Evolutionary conservation across 2,797 vertebrate genomes (phyloP), one percentile per base, ranked within the genome.

Genomic region (Cossypha dichroa): DNA sequence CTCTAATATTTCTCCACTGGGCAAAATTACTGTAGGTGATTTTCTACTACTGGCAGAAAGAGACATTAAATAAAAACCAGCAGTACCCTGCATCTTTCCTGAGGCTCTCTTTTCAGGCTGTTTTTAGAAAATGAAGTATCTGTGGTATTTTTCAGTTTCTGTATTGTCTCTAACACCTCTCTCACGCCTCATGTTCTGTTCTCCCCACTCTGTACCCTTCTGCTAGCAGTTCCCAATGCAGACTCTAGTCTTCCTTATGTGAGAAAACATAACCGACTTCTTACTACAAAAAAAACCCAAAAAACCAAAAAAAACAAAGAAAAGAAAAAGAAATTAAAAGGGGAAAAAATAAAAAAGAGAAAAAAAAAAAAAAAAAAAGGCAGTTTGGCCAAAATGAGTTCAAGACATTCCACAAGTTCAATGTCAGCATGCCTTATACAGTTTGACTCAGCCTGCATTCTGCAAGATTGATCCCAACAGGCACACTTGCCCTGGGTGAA

Each of bases 281-380:
- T n/a, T 12, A 26, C 16, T 4, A 28, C 9, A 2, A 9, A 38
- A 40, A 29, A 40, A 13, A 19, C 8, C 34, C 34, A 34, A 34
- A 34, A 34, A 34, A 34, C 7, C 34, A 11, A 14, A 2, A 4
- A 20, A 12, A 20, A 34, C 34, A 34, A 34, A 34, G 34, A 34
- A 34, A 34, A 34, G 34, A 34, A 34, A 34, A 34, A 34, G 34
- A 34, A 34, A 34, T 34, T 34, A 34, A 34, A 34, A 34, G 34
- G 34, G 34, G 34, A 7, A 3, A 62, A 46, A 46, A 46, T 12
- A 21, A 49, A 20, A 29, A 33, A 19, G 34, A 29, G n/a, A 11
- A 18, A 15, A 11, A 10, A 5, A 15, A 18, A 36, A 18, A 36
- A 8, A 2, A 2, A 21, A 16, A 21, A 33, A 21, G 1, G 10